Conservation (phyloP, 2,797 vertebrate species). For the Smutsia temminckii region DNA sequence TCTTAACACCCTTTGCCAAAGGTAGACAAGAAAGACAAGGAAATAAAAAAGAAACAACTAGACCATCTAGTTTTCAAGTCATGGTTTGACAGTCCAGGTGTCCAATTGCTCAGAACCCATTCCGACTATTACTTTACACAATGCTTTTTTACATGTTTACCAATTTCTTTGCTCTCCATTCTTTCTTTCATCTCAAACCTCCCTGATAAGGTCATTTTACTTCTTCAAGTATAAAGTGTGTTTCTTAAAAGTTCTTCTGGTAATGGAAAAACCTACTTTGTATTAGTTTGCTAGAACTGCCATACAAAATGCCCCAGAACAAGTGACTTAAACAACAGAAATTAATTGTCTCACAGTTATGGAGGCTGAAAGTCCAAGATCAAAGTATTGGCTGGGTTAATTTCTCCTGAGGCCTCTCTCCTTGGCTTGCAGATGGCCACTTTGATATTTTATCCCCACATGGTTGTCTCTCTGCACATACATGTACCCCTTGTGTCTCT, state of each 20-base stretch:
- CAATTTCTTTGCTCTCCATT: neutral
- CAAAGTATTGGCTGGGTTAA: neutral
- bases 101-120: neutral
- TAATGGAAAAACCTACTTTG: neutral
- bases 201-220: neutral
- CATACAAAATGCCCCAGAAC: neutral
- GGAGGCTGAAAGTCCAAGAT: neutral
- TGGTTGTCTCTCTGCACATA: neutral
- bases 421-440: neutral
- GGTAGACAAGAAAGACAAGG: neutral
- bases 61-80: neutral
- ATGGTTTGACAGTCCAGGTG: neutral
- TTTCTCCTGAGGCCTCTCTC: neutral
- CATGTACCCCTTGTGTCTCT: neutral
- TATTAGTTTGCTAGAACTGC: neutral
- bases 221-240: neutral
- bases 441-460: neutral
- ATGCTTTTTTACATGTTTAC: neutral
- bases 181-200: neutral
- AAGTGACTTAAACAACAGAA: neutral
- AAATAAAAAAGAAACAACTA: neutral
- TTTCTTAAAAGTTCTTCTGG: neutral
- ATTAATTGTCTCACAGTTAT: neutral
- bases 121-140: neutral
- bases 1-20: neutral